Evolutionary conservation across 2,797 vertebrate species (phyloP).

Genomic region (Schizothorax lantsangensis): DNA sequence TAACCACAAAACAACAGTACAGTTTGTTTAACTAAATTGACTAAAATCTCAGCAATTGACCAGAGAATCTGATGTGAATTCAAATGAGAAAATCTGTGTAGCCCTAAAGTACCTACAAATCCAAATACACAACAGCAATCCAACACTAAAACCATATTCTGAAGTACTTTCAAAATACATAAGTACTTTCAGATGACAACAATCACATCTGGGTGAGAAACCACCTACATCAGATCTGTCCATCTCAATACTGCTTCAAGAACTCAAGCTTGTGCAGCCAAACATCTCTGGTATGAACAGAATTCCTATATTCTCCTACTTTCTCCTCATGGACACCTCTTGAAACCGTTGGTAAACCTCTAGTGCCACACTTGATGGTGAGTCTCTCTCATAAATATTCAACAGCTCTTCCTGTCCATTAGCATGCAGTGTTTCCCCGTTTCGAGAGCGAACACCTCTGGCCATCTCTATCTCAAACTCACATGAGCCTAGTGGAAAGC

Average conservation of each 20-base stretch:
- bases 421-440: constrained; percentile 44
- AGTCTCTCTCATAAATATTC: constrained; percentile 68
- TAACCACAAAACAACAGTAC: not conserved
- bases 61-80: not conserved
- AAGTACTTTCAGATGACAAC: not conserved
- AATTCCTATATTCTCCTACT: not conserved
- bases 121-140: not conserved
- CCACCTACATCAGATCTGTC: not conserved
- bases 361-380: constrained; percentile 45
- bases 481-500: constrained; percentile 28
- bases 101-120: not conserved
- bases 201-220: not conserved
- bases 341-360: not conserved
- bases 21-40: not conserved
- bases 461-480: constrained; percentile 31
- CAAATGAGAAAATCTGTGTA: not conserved
- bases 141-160: not conserved
- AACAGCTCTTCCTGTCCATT: constrained; percentile 59
- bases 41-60: not conserved
- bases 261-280: not conserved
- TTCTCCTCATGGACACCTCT: not conserved
- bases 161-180: not conserved
- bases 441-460: constrained; percentile 41
- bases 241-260: not conserved
- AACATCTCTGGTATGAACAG: not conserved